Evolutionary conservation across 1,140 invertebrate species (phyloP), one percentile per base, ranked within the genome.

Genomic region (Drosophila arawakana): DNA sequence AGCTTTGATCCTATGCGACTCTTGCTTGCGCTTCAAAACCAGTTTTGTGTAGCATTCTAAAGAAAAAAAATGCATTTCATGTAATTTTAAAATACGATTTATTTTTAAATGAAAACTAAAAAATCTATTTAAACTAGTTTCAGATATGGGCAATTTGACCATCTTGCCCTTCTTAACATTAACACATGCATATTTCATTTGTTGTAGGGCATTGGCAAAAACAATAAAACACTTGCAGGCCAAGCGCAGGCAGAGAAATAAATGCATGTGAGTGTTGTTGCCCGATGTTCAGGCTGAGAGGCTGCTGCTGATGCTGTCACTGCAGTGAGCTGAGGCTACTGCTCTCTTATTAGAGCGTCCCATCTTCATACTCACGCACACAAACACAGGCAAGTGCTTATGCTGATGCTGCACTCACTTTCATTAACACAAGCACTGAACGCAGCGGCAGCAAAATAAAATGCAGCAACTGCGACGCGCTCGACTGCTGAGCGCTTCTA

Each of bases 391-490:
- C 63, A 83, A 81, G 73, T 83, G 71, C 44, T 80, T 83, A 82
- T 83, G 82, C 79, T 80, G 69, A 75, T 67, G 81, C 81, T 84
- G 81, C 68, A 84, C 81, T 84, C 81, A 84, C 81, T 84, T 84
- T 84, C 81, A 84, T 84, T 84, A 84, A 84, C 75, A 80, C 81
- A 80, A 80, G 70, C 52, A 77, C 66, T 66, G 41, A 66, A 55
- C 34, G 69, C 74, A 73, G 59, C 68, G 54, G 59, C 62, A 61
- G 72, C 76, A 84, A 72, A 83, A 79, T 84, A 60, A 50, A 80
- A 82, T 82, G 80, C 80, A 82, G 78, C 80, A 63, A 73, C 79
- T 66, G 74, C 80, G 82, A 84, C 78, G 81, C 62, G 59, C 39
- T 43, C 76, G 75, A 71, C 76, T 81, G 71, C 71, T 66, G 34